Percentiles rank a stretch among this genome's conserved stretches.
phyloP scores from a whole-genome alignment of 92 coral and sea anemone genomes.

The Desmophyllum pertusum region DNA sequence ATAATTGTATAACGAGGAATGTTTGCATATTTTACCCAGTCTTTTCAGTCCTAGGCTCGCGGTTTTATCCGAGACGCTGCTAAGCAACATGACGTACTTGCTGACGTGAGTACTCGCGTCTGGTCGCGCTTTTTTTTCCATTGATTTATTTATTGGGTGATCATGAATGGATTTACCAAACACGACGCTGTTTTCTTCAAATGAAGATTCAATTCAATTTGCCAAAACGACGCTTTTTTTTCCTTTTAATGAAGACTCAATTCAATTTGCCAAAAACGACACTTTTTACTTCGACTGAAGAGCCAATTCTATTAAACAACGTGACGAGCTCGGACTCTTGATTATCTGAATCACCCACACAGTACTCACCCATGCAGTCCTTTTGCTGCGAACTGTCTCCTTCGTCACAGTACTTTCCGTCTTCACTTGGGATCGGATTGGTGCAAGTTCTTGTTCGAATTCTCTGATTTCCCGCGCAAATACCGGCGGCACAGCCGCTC shows the following conservation, averaged over 20 bases:
- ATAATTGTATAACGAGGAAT: too few species aligned
- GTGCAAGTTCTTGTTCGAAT: slow-evolving; percentile 95
- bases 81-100: neutral
- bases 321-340: neutral
- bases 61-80: neutral
- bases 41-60: too few species aligned
- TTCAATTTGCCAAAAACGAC: neutral
- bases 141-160: neutral
- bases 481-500: slow-evolving; percentile 98
- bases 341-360: neutral
- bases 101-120: neutral
- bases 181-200: too few species aligned
- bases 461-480: slow-evolving; percentile 94
- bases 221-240: too few species aligned
- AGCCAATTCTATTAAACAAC: neutral
- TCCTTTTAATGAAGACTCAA: neutral
- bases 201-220: too few species aligned
- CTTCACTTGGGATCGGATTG: slow-evolving; percentile 75
- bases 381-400: slow-evolving; percentile 86
- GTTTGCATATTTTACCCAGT: too few species aligned
- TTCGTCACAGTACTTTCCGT: slow-evolving; percentile 75
- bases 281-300: neutral
- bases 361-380: slow-evolving; percentile 84
- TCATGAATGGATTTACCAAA: too few species aligned
- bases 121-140: too few species aligned